Percentiles rank a stretch among this genome's conserved stretches.
These are phyloP conservation scores for Noctua pronuba DNA, from an alignment of 2,888 invertebrate genomes.

Conservation along the genomic window DNA sequence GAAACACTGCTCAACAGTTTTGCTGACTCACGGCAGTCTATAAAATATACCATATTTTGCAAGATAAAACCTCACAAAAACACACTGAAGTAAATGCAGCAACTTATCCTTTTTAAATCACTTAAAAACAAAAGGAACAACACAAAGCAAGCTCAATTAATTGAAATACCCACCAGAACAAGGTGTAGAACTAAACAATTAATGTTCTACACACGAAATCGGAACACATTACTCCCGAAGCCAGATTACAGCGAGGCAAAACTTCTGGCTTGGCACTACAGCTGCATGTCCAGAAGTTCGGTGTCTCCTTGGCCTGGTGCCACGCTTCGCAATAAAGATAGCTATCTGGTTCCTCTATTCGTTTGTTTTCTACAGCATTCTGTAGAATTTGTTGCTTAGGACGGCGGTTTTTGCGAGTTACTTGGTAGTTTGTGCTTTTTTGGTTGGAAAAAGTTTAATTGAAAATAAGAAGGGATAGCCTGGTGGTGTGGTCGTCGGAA, in stretches of 20 bases:
- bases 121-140: not conserved
- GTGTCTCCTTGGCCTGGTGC: slow-evolving; percentile 73
- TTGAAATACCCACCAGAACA: slow-evolving; percentile 10
- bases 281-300: slow-evolving; percentile 54
- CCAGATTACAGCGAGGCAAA: slow-evolving; percentile 39
- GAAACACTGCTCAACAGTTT: too few species aligned
- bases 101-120: not conserved
- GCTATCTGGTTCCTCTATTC: slow-evolving; percentile 73
- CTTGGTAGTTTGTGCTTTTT: not conserved
- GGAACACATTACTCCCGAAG: slow-evolving; percentile 28
- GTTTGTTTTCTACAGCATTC: slow-evolving; percentile 64
- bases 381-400: slow-evolving; percentile 63
- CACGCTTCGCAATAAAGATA: slow-evolving; percentile 71
- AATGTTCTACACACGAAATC: slow-evolving; percentile 44
- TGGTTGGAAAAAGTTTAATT: not conserved
- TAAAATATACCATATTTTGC: not conserved
- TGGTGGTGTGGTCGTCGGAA: not conserved
- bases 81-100: not conserved
- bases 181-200: slow-evolving; percentile 33
- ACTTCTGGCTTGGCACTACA: slow-evolving; percentile 58
- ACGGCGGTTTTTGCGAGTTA: slow-evolving; percentile 40
- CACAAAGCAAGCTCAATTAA: slow-evolving; percentile 13
- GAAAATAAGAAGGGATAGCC: not conserved
- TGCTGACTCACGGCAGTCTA: too few species aligned
- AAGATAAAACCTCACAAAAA: not conserved